These are phyloP conservation scores for Eucera pruinosa DNA, from an alignment of 2,888 invertebrate genomes.

Conservation along the genomic window DNA sequence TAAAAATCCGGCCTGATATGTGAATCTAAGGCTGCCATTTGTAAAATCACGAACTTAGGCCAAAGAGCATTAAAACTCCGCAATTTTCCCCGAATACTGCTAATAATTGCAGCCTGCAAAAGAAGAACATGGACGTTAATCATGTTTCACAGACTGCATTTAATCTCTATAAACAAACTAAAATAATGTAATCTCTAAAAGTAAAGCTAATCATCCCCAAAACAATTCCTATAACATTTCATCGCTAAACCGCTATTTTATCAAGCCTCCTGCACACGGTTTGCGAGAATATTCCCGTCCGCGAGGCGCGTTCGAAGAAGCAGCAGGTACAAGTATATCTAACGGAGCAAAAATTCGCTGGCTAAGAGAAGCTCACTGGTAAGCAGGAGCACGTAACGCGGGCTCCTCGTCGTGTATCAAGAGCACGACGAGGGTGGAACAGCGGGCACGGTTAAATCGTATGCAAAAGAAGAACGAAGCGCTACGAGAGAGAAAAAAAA, in stretches of 20 bases:
- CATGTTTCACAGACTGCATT: no score
- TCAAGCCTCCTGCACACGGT: background rate
- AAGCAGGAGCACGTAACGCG: slow-evolving; percentile 52
- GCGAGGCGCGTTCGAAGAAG: background rate
- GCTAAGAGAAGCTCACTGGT: background rate
- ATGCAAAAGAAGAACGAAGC: slow-evolving; percentile 53
- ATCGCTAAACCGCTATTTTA: background rate
- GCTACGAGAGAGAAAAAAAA: slow-evolving; percentile 8
- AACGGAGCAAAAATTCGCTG: slow-evolving; percentile 15
- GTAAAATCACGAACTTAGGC: no score
- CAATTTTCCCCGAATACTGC: no score
- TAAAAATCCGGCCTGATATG: no score
- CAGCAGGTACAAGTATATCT: slow-evolving; percentile 17
- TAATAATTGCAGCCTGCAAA: no score
- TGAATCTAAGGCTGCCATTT: no score
- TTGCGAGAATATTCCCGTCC: background rate
- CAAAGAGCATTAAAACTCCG: no score
- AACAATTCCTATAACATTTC: no score
- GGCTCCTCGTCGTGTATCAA: slow-evolving; percentile 55
- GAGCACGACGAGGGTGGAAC: slow-evolving; percentile 60
- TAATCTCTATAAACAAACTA: no score
- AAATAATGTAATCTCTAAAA: no score
- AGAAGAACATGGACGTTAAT: no score
- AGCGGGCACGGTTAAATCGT: slow-evolving; percentile 63
- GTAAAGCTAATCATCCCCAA: no score